These are phyloP conservation scores for Brachionus manjavacas DNA, from an alignment of 1,140 invertebrate genomes.

Conservation along the genomic window DNA sequence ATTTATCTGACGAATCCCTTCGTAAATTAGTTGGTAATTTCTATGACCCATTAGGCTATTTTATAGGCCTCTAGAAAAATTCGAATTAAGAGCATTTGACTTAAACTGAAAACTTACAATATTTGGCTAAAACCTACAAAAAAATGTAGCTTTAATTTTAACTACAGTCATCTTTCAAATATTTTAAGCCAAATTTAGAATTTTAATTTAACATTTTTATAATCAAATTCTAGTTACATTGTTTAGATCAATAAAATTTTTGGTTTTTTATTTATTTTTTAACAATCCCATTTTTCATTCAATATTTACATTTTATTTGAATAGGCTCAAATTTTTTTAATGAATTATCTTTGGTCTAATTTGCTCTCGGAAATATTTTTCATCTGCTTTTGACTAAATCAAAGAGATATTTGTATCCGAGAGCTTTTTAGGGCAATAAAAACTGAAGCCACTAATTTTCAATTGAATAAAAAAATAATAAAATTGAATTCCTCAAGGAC, in stretches of 20 bases:
- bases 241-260: too few species aligned
- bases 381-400: background rate
- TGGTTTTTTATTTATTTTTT: too few species aligned
- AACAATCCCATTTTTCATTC: too few species aligned
- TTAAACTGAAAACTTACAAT: background rate
- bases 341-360: background rate
- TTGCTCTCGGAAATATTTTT: background rate
- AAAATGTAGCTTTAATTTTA: background rate
- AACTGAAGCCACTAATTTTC: background rate
- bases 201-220: too few species aligned
- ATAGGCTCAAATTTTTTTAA: background rate
- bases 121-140: background rate
- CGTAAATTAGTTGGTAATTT: background rate
- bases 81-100: background rate
- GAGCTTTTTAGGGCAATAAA: background rate
- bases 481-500: background rate
- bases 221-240: too few species aligned
- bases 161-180: background rate
- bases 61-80: background rate
- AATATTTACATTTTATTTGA: background rate
- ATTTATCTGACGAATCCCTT: background rate
- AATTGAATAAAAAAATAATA: background rate
- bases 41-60: background rate
- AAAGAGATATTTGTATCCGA: background rate
- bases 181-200: background rate